Percentiles rank a stretch among this genome's conserved stretches.
Evolutionary conservation across 2,113 vertebrate genomes (phyloP).

Genomic region (human (Homo sapiens)): DNA sequence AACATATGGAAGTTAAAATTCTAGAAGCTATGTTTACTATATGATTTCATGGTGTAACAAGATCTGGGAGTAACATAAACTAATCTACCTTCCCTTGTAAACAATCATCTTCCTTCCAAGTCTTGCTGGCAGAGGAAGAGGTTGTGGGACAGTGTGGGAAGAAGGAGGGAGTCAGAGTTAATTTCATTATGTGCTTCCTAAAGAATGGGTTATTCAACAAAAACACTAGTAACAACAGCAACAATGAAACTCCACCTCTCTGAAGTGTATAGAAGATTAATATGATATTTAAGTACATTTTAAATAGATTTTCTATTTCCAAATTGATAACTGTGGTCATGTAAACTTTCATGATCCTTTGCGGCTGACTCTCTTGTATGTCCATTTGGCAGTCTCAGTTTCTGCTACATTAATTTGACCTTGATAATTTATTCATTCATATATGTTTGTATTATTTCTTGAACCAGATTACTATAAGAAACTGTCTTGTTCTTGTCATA

Average conservation of each 20-base stretch:
- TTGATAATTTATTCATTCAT: neutral
- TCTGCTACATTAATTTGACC: slow-evolving; percentile 25
- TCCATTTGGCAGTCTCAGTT: neutral
- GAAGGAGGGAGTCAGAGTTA: neutral
- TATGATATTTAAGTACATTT: neutral
- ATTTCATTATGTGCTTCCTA: neutral
- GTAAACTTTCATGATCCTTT: neutral
- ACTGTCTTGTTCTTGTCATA: neutral
- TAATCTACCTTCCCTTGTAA: neutral
- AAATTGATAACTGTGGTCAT: neutral
- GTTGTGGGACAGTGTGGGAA: neutral
- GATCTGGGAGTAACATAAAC: neutral
- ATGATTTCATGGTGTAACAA: neutral
- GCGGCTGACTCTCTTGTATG: neutral
- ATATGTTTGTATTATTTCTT: neutral
- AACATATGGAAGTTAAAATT: slow-evolving; percentile 3
- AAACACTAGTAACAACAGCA: neutral
- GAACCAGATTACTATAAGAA: neutral
- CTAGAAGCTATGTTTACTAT: neutral
- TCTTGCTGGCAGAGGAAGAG: neutral
- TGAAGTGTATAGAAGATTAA: neutral
- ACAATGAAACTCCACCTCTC: neutral
- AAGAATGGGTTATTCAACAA: neutral
- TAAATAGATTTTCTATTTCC: neutral
- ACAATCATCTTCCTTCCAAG: neutral